A percentile compares a stretch with the other conserved stretches of the same genome.
phyloP scores from a whole-genome alignment of 2,113 vertebrate genomes.

The Lasiurus borealis region DNA sequence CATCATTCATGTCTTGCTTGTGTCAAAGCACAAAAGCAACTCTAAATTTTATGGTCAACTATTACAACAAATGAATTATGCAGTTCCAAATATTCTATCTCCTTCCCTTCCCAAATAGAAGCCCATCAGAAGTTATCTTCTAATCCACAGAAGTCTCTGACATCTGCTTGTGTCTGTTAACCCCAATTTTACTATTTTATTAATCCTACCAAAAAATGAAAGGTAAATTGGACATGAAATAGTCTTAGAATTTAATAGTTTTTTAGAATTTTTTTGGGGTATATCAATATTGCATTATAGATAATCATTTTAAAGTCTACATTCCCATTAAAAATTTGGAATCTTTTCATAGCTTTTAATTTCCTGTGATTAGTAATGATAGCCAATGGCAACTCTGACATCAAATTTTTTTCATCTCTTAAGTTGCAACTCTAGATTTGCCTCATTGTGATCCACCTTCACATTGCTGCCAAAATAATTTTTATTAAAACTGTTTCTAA shows the following conservation, averaged over 20 bases:
- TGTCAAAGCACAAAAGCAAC: constrained; percentile 2
- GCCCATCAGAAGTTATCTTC: background rate
- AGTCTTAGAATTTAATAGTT: constrained; percentile 15
- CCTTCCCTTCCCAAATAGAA: background rate
- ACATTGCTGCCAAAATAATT: constrained; percentile 3
- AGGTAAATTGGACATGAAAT: constrained; percentile 15
- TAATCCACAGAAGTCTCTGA: background rate
- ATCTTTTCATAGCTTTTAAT: background rate
- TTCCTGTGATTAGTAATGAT: background rate
- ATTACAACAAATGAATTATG: background rate
- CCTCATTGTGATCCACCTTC: background rate
- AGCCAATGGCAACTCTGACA: background rate
- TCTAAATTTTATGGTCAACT: background rate
- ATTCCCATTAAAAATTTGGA: background rate
- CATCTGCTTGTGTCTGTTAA: background rate
- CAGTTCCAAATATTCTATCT: background rate
- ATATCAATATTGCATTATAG: background rate
- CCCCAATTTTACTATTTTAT: background rate
- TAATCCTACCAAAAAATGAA: background rate
- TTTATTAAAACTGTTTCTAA: background rate
- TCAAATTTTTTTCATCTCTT: background rate
- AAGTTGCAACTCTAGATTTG: background rate
- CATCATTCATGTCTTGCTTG: background rate
- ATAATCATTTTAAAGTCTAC: background rate
- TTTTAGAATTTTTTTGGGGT: background rate